A percentile compares a stretch with the other conserved stretches of the same genome.
These are phyloP conservation scores for Drosophila formosana DNA, from an alignment of 2,888 invertebrate species.

Conservation along the genomic window DNA sequence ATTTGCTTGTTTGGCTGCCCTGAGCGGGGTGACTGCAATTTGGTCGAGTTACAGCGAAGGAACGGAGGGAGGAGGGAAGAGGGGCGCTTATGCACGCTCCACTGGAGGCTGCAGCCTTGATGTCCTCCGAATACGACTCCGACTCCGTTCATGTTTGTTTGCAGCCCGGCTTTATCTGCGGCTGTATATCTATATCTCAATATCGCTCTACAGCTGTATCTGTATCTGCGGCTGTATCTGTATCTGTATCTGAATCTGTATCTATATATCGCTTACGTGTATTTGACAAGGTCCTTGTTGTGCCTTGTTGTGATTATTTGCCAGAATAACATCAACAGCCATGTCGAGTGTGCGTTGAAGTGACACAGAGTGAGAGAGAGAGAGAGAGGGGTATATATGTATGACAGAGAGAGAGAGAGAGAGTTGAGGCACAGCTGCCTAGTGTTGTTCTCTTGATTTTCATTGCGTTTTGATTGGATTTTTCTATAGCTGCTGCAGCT, in stretches of 20 bases:
- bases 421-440: constrained; percentile 44
- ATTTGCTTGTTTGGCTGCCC: constrained; percentile 68
- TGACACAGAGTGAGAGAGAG: constrained; percentile 1
- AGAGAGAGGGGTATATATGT: neutral
- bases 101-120: constrained; percentile 60
- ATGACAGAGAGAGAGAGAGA: constrained; percentile 10
- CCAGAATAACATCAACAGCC: constrained; percentile 74
- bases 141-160: constrained; percentile 35
- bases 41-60: constrained; percentile 40
- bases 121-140: constrained; percentile 30
- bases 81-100: constrained; percentile 60
- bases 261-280: constrained; percentile 68
- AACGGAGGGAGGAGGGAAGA: constrained; percentile 18
- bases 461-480: constrained; percentile 79
- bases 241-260: constrained; percentile 17
- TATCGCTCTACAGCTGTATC: constrained; percentile 35
- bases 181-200: constrained; percentile 56
- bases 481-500: constrained; percentile 70
- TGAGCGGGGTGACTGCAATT: constrained; percentile 61
- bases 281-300: constrained; percentile 73
- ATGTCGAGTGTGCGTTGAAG: constrained; percentile 26
- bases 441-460: constrained; percentile 50
- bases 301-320: constrained; percentile 72
- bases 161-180: constrained; percentile 58
- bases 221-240: constrained; percentile 17